Percentiles rank a stretch among this genome's conserved stretches.
Evolutionary conservation across 2,113 vertebrate species (phyloP).

Genomic region (Mirza zaza): DNA sequence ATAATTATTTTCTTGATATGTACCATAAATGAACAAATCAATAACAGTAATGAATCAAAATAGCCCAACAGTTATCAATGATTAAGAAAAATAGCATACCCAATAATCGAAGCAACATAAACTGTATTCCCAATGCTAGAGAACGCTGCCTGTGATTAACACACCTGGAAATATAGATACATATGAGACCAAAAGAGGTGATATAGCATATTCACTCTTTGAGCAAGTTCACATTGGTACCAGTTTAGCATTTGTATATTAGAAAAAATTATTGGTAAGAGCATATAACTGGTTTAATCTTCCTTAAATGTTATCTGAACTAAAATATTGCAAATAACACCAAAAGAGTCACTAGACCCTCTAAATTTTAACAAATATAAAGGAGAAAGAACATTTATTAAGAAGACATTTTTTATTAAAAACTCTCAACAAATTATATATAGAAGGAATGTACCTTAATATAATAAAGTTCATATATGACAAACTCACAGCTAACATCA

Average conservation of each 20-base stretch:
- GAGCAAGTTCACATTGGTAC: neutral
- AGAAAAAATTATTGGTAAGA: neutral
- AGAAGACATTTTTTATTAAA: neutral
- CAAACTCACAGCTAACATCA: neutral
- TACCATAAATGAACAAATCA: neutral
- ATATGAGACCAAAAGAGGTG: neutral
- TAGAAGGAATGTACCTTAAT: no score
- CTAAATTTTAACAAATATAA: neutral
- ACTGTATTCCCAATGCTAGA: conserved; percentile 74
- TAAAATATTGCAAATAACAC: neutral
- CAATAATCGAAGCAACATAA: conserved; percentile 71
- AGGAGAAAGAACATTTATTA: neutral
- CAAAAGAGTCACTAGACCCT: neutral
- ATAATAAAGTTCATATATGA: neutral
- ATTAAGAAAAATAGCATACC: conserved; percentile 58
- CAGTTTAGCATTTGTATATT: neutral
- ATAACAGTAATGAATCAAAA: conserved; percentile 1
- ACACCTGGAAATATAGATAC: conserved; percentile 62
- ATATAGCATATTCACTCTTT: neutral
- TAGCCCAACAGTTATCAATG: neutral
- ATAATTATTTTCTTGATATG: neutral
- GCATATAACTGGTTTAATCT: neutral
- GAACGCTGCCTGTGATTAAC: conserved; percentile 70
- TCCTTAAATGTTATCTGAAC: neutral
- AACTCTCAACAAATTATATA: neutral